phyloP scores from a whole-genome alignment of 1,140 invertebrate species.

The Tyrophagus putrescentiae region DNA sequence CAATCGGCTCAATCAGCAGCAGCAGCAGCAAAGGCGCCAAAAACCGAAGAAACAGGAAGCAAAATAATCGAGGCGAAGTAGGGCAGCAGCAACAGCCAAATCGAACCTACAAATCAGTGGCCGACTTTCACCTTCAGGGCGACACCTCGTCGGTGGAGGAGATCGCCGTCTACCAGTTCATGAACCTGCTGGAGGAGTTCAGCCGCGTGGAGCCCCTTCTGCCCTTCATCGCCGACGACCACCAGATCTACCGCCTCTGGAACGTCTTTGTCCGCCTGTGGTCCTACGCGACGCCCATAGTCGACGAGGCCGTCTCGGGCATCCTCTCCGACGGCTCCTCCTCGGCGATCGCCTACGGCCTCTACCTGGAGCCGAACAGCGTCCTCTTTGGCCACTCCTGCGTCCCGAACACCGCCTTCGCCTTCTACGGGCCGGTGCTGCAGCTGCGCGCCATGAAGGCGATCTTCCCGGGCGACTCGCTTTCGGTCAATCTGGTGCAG shows the following conservation, averaged over 20 bases:
- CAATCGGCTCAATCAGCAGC: not conserved
- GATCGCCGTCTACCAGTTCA: constrained; percentile 4
- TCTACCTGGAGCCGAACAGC: not conserved
- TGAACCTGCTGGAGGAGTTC: not conserved
- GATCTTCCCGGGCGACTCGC: not conserved
- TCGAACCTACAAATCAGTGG: too few species aligned
- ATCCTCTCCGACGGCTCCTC: not conserved
- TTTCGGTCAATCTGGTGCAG: not conserved
- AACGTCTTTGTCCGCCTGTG: constrained; percentile 10
- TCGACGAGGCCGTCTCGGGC: constrained; percentile 1
- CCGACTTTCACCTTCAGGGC: too few species aligned
- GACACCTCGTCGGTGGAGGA: not conserved
- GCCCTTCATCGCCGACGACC: not conserved
- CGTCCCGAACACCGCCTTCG: not conserved
- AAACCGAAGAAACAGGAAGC: too few species aligned
- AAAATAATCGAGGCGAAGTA: too few species aligned
- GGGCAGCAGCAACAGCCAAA: too few species aligned
- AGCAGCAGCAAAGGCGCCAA: too few species aligned
- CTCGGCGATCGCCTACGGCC: constrained; percentile 8
- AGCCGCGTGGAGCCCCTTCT: not conserved
- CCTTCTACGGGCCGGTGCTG: not conserved
- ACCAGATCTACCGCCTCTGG: constrained; percentile 3
- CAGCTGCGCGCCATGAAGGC: not conserved
- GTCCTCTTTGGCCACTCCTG: not conserved
- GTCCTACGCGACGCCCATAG: not conserved